Conservation (phyloP, 2,888 invertebrate species). For the Leptinotarsa peninsularis region DNA sequence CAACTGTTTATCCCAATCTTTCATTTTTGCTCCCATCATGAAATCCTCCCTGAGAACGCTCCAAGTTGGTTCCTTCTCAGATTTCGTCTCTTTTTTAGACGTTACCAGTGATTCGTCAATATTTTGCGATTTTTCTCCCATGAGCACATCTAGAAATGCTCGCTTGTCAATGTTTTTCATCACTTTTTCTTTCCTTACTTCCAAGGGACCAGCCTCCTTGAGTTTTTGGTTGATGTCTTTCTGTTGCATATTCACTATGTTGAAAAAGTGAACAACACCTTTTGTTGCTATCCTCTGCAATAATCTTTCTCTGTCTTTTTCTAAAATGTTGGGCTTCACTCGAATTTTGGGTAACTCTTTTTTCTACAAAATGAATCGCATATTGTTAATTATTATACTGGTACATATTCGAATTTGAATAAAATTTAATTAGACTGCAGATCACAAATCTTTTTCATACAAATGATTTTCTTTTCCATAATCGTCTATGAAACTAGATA, state of each 20-base stretch:
- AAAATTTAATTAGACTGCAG: too few species aligned
- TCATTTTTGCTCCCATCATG: slow-evolving; percentile 88
- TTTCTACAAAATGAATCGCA: slow-evolving; percentile 67
- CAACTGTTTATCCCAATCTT: slow-evolving; percentile 90
- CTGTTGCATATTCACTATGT: slow-evolving; percentile 89
- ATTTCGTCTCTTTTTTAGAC: slow-evolving; percentile 57
- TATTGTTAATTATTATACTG: too few species aligned
- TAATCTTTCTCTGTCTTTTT: slow-evolving; percentile 81
- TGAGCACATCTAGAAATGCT: slow-evolving; percentile 81
- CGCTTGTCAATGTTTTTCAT: slow-evolving; percentile 82
- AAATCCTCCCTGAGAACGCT: slow-evolving; percentile 84
- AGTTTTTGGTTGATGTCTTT: slow-evolving; percentile 79
- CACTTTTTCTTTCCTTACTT: slow-evolving; percentile 81
- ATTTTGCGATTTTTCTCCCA: slow-evolving; percentile 74
- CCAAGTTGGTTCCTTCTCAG: slow-evolving; percentile 69
- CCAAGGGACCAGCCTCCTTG: slow-evolving; percentile 78
- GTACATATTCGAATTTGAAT: too few species aligned
- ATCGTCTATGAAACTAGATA: too few species aligned
- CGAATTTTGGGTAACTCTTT: slow-evolving; percentile 74
- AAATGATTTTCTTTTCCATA: too few species aligned
- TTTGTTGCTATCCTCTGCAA: slow-evolving; percentile 89
- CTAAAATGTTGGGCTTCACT: slow-evolving; percentile 80
- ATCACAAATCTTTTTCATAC: too few species aligned
- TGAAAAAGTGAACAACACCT: slow-evolving; percentile 93
- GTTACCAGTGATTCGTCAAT: slow-evolving; percentile 63